These are phyloP conservation scores for Antheraea assamensis DNA, from an alignment of 2,888 invertebrate species.

Conservation along the genomic window DNA sequence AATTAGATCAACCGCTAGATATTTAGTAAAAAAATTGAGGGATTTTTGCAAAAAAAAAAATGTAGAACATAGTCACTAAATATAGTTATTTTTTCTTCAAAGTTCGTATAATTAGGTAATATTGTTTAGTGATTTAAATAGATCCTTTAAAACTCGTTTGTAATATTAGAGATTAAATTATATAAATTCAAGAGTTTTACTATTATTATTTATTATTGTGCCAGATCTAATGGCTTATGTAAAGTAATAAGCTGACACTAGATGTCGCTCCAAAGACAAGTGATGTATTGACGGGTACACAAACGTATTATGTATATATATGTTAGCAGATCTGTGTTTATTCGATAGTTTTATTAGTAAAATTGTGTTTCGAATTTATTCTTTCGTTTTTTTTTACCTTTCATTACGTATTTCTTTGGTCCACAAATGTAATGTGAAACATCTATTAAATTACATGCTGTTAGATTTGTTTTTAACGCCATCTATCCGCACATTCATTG, in stretches of 20 bases:
- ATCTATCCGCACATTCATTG: neutral
- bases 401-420: neutral
- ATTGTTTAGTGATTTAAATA: neutral
- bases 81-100: neutral
- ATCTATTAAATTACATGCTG: neutral
- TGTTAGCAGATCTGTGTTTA: conserved; percentile 38
- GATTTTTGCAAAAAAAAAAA: neutral
- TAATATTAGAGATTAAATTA: neutral
- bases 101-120: neutral
- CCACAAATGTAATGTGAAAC: neutral
- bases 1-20: neutral
- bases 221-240: conserved; percentile 5
- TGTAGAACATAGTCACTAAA: neutral
- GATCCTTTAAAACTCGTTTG: neutral
- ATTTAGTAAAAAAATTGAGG: neutral
- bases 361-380: conserved; percentile 55
- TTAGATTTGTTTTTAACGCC: neutral
- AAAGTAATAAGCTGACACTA: conserved; percentile 15
- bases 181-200: neutral
- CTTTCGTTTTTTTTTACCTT: conserved; percentile 35
- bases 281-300: conserved; percentile 39
- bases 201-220: neutral
- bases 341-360: conserved; percentile 50
- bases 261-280: conserved; percentile 30
- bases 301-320: conserved; percentile 62